phyloP scores from a whole-genome alignment of 2,888 invertebrate species.

The Oscheius sp. region DNA sequence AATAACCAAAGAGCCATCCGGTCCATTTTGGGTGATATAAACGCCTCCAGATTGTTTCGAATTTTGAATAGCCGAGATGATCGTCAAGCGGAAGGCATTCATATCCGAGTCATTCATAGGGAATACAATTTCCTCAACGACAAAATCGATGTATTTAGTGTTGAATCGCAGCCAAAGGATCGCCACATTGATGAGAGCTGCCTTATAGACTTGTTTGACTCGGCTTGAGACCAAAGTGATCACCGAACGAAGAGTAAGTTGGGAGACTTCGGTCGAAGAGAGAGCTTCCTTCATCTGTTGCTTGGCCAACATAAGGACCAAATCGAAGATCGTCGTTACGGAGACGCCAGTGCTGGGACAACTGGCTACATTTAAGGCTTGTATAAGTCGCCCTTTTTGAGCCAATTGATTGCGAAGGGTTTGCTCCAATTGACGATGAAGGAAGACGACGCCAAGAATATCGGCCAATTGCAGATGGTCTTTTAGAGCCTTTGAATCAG shows the following conservation, averaged over 20 bases:
- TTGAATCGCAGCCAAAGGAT: conserved; percentile 2
- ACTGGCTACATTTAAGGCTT: not conserved
- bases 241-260: conserved; percentile 6
- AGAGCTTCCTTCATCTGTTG: not conserved
- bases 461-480: not conserved
- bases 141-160: not conserved
- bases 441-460: conserved; percentile 8
- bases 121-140: conserved; percentile 1
- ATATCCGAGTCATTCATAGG: not conserved
- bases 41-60: not conserved
- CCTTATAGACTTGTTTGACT: not conserved
- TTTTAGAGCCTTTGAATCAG: too few relatives aligned
- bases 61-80: not conserved
- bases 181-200: conserved; percentile 6
- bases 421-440: conserved; percentile 11
- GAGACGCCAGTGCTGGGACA: not conserved
- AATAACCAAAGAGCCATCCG: not conserved
- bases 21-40: not conserved
- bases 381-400: not conserved
- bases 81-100: conserved; percentile 14
- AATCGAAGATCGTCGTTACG: not conserved
- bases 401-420: not conserved
- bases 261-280: not conserved
- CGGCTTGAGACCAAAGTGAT: not conserved
- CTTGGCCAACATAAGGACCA: not conserved